Evolutionary conservation across 2,888 invertebrate species (phyloP).

Genomic region (Pocota personata): DNA sequence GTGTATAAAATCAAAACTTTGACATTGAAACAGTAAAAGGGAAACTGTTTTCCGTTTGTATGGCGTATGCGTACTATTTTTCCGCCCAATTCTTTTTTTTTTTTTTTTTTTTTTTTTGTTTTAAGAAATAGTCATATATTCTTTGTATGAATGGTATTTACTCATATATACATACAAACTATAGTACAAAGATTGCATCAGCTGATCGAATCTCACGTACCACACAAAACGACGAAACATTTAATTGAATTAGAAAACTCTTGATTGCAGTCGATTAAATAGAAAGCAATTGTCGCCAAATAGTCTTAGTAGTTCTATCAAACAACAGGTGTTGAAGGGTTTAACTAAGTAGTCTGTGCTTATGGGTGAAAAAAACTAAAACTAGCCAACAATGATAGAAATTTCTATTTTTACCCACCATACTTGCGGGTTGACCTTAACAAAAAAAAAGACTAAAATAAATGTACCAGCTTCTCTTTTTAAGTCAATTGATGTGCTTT

Average conservation of each 20-base stretch:
- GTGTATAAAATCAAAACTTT: not conserved
- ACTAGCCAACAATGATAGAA: constrained; percentile 3
- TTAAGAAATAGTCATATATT: not conserved
- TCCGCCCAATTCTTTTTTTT: too few relatives aligned
- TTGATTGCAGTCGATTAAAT: not conserved
- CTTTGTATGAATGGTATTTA: too few relatives aligned
- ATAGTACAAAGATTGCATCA: not conserved
- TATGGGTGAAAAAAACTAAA: not conserved
- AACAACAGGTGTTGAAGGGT: not conserved
- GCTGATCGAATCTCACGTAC: not conserved
- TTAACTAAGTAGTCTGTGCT: not conserved
- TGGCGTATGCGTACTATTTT: constrained; percentile 27
- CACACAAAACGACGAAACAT: not conserved
- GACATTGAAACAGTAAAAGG: not conserved
- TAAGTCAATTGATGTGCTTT: too few relatives aligned
- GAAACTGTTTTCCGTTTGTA: not conserved
- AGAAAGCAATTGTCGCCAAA: constrained; percentile 5
- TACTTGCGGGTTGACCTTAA: constrained; percentile 1
- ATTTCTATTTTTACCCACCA: constrained; percentile 12
- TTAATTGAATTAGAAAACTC: not conserved
- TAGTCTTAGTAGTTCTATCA: constrained; percentile 13
- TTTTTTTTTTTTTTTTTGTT: not conserved
- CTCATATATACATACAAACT: not conserved
- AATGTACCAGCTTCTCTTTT: not conserved
- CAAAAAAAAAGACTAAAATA: not conserved